Base-by-base conservation (phyloP, 2,888 invertebrate genomes). In the Resseliella maxima region DNA sequence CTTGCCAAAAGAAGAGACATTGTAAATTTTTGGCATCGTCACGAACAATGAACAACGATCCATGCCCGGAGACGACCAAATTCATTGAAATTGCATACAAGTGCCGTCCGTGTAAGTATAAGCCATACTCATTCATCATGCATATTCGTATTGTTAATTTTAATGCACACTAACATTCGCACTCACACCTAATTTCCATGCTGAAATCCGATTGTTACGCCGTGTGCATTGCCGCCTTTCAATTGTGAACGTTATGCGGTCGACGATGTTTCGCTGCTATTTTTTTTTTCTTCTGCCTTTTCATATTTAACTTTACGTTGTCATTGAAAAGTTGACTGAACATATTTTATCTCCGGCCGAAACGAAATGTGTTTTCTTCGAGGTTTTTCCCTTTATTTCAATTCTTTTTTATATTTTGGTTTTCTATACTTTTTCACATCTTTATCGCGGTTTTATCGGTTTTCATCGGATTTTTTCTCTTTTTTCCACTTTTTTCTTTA, bases 71-170 rank as follows among this genome's bases (percentile, higher is more conserved):
- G 35, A 95, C 96, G 87, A 93, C 96, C 88, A 98, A 98, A 92
- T 98, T 97, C 92, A 96, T 98, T 88, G 97, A 98, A 92, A 97
- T 98, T 88, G 97, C 97, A 89, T 99, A 97, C 92, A 98, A 98
- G 92, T 99, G 99, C 93, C 94, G 97, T 92, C 99, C 99, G 90
- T 96, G 98, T 98, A 93, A 96, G 96, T 95, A 89, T 3, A 41
- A 46, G 21, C 21, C n/a, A 85, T 15, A 46, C 85, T 41, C 45
- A 46, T 85, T 85, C 31, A 46, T 85, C 85, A 85, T 83, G 83
- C 31, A 31, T 72, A 72, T 72, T n/a, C 72, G 72, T 72, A 72
- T 72, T 72, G 72, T 72, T 72, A 72, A 72, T 72, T 72, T 72
- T 72, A 72, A 72, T 72, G 35, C 72, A 72, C 15, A 72, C 59